Base-by-base conservation (phyloP, 2,888 invertebrate genomes). In the Drosophila dives region DNA sequence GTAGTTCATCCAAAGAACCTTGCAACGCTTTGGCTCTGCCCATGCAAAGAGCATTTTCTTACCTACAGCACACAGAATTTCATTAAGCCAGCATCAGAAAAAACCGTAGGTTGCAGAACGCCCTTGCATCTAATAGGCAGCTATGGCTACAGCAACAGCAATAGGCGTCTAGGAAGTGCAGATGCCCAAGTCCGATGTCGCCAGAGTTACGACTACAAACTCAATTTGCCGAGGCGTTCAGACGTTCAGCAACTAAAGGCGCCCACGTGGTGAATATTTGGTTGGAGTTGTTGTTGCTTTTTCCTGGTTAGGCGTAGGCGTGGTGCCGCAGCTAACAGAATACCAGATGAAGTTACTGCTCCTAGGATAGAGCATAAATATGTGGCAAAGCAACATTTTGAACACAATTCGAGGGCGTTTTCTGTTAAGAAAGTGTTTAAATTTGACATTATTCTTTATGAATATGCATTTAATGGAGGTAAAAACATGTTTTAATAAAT, bases 1-100 rank as follows among this genome's bases (percentile, higher is more conserved):
- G 34, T 17, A 8, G 55, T 29, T n/a, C 56, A 32, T 29, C 10
- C n/a, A 36, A 12, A 55, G 49, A 49, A 55, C 38, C 55, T 55
- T 55, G 38, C 38, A 12, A 26, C 12, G 76, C 62, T 17, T 20
- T 34, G 23, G 23, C 36, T n/a, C 38, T 64, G 59, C n/a, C 48
- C 26, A 38, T 63, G 32, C n/a, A 62, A 63, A 49, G 55, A 49
- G 17, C 50, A 29, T 59, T 45, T 60, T 63, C 12, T 26, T 55
- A 77, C 77, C 77, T 77, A 77, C 77, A 77, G 75, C 77, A 63
- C 65, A 68, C 77, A 77, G 77, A 68, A 78, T 78, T 78, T 75
- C 72, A 78, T 78, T 78, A 72, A 66, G 38, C 33, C 40, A 40
- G 65, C 42, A 64, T 32, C 33, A 51, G 29, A 32, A 36, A 70